phyloP scores from a whole-genome alignment of 64 coral and sea anemone genomes.

The Astreopora myriophthalma region DNA sequence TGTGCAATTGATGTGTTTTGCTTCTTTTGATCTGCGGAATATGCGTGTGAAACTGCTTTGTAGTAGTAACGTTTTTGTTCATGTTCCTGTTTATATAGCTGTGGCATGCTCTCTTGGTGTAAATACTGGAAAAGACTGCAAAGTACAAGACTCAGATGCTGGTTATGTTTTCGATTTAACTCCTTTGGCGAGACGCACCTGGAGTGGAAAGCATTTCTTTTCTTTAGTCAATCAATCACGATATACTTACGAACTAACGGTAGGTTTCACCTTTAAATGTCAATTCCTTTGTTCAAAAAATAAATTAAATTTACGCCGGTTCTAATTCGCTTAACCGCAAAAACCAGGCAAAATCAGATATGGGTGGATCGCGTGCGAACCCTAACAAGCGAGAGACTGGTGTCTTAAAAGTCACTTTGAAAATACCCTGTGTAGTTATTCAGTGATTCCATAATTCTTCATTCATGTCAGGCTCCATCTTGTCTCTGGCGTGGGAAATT shows the following conservation, averaged over 20 bases:
- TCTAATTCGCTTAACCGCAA: no score
- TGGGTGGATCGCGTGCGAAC: no score
- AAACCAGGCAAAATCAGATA: no score
- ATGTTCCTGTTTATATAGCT: slow-evolving; percentile 23
- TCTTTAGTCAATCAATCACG: not conserved
- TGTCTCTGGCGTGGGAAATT: no score
- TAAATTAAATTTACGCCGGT: not conserved
- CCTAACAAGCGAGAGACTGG: no score
- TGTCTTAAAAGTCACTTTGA: no score
- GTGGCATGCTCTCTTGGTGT: slow-evolving; percentile 84
- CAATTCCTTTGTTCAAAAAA: not conserved
- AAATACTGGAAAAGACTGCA: slow-evolving; percentile 73
- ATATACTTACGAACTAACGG: slow-evolving; percentile 36
- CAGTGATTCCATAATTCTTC: no score
- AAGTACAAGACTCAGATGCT: slow-evolving; percentile 80
- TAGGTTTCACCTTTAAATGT: not conserved
- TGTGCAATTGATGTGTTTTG: no score
- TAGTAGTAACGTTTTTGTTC: not conserved
- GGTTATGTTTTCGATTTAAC: slow-evolving; percentile 90
- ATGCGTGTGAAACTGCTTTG: not conserved
- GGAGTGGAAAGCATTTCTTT: slow-evolving; percentile 3
- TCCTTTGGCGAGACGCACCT: slow-evolving; percentile 6
- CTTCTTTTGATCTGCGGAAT: no score
- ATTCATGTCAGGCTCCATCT: no score
- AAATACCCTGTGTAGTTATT: no score